Evolutionary conservation across 2,888 invertebrate species (phyloP).

Genomic region (Hypomecis atomaria): DNA sequence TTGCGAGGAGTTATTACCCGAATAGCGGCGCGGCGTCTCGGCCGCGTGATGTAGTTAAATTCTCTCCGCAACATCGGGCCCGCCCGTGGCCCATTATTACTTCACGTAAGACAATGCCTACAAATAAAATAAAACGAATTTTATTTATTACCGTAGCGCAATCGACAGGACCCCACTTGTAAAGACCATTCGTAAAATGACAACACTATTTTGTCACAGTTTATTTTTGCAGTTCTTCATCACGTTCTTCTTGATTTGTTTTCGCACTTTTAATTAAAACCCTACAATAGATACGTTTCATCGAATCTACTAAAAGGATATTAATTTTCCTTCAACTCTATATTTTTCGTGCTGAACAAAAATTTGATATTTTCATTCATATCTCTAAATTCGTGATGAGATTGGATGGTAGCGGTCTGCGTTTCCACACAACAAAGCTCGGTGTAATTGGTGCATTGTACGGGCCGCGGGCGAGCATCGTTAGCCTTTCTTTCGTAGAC

Average conservation of each 20-base stretch:
- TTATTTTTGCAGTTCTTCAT: slow-evolving; percentile 7
- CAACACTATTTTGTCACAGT: background rate
- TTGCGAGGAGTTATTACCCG: slow-evolving; percentile 72
- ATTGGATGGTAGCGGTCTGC: slow-evolving; percentile 52
- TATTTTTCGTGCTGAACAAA: background rate
- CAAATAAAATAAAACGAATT: slow-evolving; percentile 71
- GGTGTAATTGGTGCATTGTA: slow-evolving; percentile 80
- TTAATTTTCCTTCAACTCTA: background rate
- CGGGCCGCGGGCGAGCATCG: slow-evolving; percentile 74
- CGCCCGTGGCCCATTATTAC: slow-evolving; percentile 68
- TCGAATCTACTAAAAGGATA: background rate
- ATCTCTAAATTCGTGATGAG: slow-evolving; percentile 39
- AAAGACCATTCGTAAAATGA: slow-evolving; percentile 40
- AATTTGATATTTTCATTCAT: background rate
- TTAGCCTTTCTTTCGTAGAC: slow-evolving; percentile 80
- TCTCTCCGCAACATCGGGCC: slow-evolving; percentile 61
- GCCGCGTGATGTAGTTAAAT: slow-evolving; percentile 62
- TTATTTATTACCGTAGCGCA: slow-evolving; percentile 67
- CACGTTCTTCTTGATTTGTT: too few species aligned
- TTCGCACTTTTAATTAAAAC: background rate
- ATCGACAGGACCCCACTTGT: slow-evolving; percentile 48
- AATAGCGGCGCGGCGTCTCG: slow-evolving; percentile 52
- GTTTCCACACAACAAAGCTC: slow-evolving; percentile 68
- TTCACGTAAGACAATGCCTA: slow-evolving; percentile 74
- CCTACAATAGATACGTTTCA: background rate